Percentiles rank a stretch among this genome's conserved stretches.
Evolutionary conservation across 2,888 invertebrate genomes (phyloP).

Genomic region (Drosophila merina): DNA sequence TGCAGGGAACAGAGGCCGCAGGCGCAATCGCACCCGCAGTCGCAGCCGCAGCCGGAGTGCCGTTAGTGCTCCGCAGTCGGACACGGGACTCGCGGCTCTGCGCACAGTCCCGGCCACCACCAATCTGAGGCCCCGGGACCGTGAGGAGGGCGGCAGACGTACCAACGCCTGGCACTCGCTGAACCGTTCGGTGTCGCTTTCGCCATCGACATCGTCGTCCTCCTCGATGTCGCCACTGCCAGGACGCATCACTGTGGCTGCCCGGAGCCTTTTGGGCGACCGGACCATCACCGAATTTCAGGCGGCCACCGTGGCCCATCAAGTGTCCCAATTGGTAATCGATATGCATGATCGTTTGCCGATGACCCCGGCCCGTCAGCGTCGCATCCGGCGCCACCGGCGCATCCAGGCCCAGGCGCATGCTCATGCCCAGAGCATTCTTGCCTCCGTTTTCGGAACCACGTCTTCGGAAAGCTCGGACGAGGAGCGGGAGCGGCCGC

Average conservation of each 20-base stretch:
- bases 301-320: background rate
- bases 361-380: background rate
- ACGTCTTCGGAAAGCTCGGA: slow-evolving; percentile 6
- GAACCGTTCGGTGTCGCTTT: slow-evolving; percentile 2
- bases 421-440: background rate
- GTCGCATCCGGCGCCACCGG: background rate
- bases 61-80: background rate
- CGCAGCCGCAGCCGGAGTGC: background rate
- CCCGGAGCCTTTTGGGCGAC: background rate
- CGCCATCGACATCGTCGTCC: slow-evolving; percentile 2
- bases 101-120: slow-evolving; percentile 25
- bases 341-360: background rate
- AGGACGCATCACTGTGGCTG: background rate
- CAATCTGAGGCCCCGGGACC: background rate
- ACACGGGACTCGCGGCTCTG: background rate
- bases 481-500: background rate
- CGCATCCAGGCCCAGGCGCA: background rate
- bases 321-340: background rate
- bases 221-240: slow-evolving; percentile 6
- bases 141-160: background rate
- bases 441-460: background rate
- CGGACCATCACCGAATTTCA: background rate
- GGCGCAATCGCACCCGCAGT: background rate
- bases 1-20: background rate
- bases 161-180: background rate